Percentiles rank a stretch among this genome's conserved stretches.
These are phyloP conservation scores for Trematocara marginatum DNA, from an alignment of 2,113 vertebrate species.

Conservation along the genomic window DNA sequence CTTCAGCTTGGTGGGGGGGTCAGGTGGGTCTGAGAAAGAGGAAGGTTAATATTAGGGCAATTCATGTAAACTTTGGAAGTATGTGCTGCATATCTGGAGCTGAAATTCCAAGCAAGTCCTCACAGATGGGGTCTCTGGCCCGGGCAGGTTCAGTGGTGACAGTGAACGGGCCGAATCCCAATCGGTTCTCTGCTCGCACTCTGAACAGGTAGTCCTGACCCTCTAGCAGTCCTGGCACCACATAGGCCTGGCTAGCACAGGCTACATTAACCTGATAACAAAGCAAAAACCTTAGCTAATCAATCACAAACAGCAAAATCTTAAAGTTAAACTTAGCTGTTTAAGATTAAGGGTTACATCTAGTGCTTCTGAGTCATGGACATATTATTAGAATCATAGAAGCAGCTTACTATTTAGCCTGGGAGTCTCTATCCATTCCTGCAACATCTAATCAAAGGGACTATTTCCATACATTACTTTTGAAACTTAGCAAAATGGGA, in stretches of 20 bases:
- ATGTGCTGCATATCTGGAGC: not conserved
- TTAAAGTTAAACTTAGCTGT: not conserved
- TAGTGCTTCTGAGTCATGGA: not conserved
- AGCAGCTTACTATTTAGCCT: not conserved
- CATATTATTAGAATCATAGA: not conserved
- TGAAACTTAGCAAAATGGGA: not conserved
- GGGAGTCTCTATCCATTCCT: not conserved
- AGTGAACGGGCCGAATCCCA: conserved; percentile 86
- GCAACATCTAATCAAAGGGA: not conserved
- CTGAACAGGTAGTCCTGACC: conserved; percentile 95
- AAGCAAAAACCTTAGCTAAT: not conserved
- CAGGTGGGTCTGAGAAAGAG: conserved; percentile 82
- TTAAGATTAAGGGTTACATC: not conserved
- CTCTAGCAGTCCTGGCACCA: conserved; percentile 87
- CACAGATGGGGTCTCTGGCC: conserved; percentile 94
- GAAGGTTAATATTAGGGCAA: not conserved
- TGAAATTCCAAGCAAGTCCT: conserved; percentile 42
- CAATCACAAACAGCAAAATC: not conserved
- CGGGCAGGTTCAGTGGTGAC: conserved; percentile 85
- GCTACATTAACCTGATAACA: conserved; percentile 72
- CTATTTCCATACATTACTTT: not conserved
- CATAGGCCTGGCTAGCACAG: conserved; percentile 89
- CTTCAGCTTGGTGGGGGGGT: conserved; percentile 91
- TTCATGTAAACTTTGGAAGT: not conserved
- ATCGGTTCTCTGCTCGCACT: conserved; percentile 90